These are phyloP conservation scores for Mimas tiliae DNA, from an alignment of 2,888 invertebrate species.

Conservation along the genomic window DNA sequence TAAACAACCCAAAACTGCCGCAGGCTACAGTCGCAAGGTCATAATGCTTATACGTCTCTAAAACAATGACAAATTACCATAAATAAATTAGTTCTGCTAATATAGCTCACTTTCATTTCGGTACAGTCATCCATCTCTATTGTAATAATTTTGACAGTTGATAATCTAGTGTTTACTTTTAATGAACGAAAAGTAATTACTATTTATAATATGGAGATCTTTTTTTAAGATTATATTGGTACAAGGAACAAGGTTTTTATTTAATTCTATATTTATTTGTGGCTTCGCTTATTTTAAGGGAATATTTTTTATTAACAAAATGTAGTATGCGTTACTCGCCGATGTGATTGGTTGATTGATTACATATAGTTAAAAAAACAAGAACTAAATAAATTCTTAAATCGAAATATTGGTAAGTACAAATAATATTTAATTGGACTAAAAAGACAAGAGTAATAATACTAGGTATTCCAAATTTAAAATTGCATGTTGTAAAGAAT, in stretches of 20 bases:
- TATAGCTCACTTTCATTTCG: constrained; percentile 9
- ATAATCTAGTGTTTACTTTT: constrained; percentile 15
- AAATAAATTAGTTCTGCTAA: constrained; percentile 16
- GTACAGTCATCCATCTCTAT: constrained; percentile 10
- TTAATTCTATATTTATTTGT: background rate
- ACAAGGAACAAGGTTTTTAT: background rate
- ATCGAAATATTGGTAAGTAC: too few species aligned
- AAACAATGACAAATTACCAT: constrained; percentile 5
- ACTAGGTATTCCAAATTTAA: too few species aligned
- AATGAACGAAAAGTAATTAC: background rate
- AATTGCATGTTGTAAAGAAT: too few species aligned
- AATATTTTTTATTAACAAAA: background rate
- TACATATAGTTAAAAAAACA: too few species aligned
- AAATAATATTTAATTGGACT: too few species aligned
- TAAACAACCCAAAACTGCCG: background rate
- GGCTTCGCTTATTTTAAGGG: background rate
- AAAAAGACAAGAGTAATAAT: too few species aligned
- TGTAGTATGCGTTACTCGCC: background rate
- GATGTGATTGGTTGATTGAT: background rate
- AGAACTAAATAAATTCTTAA: too few species aligned
- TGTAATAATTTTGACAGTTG: constrained; percentile 20
- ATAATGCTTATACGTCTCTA: background rate
- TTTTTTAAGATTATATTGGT: background rate
- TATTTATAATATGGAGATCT: background rate
- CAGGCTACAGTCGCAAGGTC: background rate